A percentile compares a stretch with the other conserved stretches of the same genome.
phyloP scores from a whole-genome alignment of 2,888 invertebrate species.

The Folsomia candida region DNA sequence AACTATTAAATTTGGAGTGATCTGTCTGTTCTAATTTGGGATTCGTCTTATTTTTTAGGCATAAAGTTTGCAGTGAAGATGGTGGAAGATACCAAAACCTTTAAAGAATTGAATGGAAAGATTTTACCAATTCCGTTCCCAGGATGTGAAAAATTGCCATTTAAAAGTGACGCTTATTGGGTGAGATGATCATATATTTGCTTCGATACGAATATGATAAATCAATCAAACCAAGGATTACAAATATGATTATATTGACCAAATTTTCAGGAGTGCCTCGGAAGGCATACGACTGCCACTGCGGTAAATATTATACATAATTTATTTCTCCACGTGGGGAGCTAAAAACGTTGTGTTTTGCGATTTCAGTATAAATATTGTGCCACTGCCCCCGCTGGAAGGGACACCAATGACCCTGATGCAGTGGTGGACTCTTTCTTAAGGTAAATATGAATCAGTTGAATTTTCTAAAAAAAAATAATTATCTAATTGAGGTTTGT shows the following conservation, averaged over 20 bases:
- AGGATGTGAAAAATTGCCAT: slow-evolving; percentile 32
- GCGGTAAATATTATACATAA: too few relatives aligned
- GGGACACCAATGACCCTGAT: slow-evolving; percentile 34
- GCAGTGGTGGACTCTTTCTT: slow-evolving; percentile 41
- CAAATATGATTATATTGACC: not conserved
- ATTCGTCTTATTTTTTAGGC: slow-evolving; percentile 22
- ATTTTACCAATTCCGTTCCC: slow-evolving; percentile 41
- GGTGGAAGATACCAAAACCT: slow-evolving; percentile 36
- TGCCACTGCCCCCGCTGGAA: slow-evolving; percentile 38
- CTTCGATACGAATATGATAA: not conserved
- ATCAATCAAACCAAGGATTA: too few relatives aligned
- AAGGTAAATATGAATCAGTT: slow-evolving; percentile 19
- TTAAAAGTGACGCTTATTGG: slow-evolving; percentile 36
- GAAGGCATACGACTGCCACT: slow-evolving; percentile 38
- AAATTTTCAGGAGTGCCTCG: not conserved
- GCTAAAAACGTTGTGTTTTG: too few relatives aligned
- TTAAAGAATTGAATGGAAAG: slow-evolving; percentile 39
- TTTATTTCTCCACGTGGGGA: too few relatives aligned
- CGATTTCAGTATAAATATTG: slow-evolving; percentile 42
- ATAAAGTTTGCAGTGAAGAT: slow-evolving; percentile 39
- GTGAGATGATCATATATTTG: slow-evolving; percentile 19
- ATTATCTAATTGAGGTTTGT: not conserved
- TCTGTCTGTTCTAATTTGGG: too few relatives aligned
- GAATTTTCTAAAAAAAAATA: not conserved
- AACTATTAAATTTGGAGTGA: too few relatives aligned